Evolutionary conservation across 2,888 invertebrate species (phyloP).

Genomic region (Micropterix aruncella): DNA sequence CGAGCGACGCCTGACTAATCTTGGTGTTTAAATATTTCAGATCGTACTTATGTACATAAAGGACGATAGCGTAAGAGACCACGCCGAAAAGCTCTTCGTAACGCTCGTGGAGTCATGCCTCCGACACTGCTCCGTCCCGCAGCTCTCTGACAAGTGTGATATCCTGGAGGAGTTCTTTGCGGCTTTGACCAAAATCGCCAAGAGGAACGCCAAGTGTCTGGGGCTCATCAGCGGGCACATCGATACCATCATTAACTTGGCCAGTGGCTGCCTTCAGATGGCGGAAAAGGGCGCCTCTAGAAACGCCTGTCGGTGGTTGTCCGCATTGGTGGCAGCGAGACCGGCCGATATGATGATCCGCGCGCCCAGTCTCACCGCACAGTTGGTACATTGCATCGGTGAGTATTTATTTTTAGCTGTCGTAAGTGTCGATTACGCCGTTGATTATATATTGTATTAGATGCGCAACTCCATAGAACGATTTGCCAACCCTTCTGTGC

Average conservation of each 20-base stretch:
- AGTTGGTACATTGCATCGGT: constrained; percentile 31
- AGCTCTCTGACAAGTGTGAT: constrained; percentile 47
- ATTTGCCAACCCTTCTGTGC: too few species aligned
- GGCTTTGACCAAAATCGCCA: constrained; percentile 47
- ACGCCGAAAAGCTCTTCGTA: constrained; percentile 18
- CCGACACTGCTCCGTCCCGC: constrained; percentile 16
- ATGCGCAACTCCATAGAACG: too few species aligned
- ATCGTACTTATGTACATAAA: constrained; percentile 28
- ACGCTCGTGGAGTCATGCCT: constrained; percentile 19
- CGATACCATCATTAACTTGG: constrained; percentile 9
- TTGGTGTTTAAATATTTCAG: too few species aligned
- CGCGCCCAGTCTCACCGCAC: constrained; percentile 21
- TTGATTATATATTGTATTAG: too few species aligned
- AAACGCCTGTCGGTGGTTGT: constrained; percentile 27
- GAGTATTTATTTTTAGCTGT: too few species aligned
- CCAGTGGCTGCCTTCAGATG: constrained; percentile 21
- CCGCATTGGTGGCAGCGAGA: constrained; percentile 22
- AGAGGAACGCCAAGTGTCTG: constrained; percentile 41
- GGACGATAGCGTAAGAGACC: constrained; percentile 19
- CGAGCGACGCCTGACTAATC: too few species aligned
- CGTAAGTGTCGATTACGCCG: too few species aligned
- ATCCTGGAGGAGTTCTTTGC: constrained; percentile 56
- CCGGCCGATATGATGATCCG: constrained; percentile 20
- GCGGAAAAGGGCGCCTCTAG: constrained; percentile 28
- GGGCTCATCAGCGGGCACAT: constrained; percentile 22